These are phyloP conservation scores for Larimichthys crocea DNA, from an alignment of 2,113 vertebrate species.

Conservation along the genomic window DNA sequence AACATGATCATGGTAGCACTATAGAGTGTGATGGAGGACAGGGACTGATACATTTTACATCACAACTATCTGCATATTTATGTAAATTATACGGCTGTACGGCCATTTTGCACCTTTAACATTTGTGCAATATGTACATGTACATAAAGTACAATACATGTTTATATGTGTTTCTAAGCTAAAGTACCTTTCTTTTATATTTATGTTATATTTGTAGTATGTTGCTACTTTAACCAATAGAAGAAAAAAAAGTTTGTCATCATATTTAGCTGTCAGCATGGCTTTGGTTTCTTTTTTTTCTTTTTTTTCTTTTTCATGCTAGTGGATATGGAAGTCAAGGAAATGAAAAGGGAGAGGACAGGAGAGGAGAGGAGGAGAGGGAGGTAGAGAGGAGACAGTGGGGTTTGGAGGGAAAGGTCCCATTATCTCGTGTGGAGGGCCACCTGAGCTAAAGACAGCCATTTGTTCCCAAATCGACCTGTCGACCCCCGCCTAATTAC, in stretches of 20 bases:
- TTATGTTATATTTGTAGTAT: background rate
- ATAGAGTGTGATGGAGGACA: background rate
- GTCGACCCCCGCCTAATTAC: conserved; percentile 91
- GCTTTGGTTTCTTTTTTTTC: background rate
- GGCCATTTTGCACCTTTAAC: background rate
- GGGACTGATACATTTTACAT: background rate
- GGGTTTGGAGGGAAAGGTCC: conserved; percentile 66
- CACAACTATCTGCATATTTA: too few species aligned
- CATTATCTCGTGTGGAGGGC: conserved; percentile 82
- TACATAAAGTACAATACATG: background rate
- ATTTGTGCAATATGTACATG: background rate
- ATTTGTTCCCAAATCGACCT: conserved; percentile 90
- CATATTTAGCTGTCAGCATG: background rate
- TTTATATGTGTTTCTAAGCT: background rate
- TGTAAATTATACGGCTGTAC: background rate
- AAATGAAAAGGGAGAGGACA: conserved; percentile 6
- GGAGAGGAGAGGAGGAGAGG: background rate
- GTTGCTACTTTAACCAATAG: background rate
- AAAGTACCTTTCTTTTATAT: background rate
- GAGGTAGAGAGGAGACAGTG: conserved; percentile 72
- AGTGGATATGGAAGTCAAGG: conserved; percentile 12
- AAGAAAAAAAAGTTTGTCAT: background rate
- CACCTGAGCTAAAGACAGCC: conserved; percentile 90
- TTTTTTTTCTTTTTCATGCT: background rate
- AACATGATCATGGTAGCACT: background rate